Conservation (phyloP, 2,113 vertebrate genomes). For the Ivindomyrus marchei region DNA sequence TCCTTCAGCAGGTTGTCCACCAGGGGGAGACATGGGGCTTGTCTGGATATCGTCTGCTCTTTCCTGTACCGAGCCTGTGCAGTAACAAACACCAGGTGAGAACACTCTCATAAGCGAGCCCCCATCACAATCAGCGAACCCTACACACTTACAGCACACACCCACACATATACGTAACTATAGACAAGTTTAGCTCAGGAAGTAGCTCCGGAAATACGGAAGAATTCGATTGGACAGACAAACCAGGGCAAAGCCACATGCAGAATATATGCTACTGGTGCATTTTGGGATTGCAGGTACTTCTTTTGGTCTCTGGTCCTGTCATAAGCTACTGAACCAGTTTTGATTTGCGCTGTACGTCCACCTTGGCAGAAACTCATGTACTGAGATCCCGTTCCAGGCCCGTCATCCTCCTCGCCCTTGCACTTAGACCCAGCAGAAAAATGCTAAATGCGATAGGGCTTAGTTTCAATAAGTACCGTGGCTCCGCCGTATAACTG, state of each 20-base stretch:
- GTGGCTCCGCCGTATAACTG: background rate
- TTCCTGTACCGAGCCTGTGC: slow-evolving; percentile 79
- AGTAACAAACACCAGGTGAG: slow-evolving; percentile 10
- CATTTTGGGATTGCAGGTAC: background rate
- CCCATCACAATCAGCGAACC: background rate
- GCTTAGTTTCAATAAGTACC: background rate
- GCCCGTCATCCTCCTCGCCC: background rate
- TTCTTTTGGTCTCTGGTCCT: background rate
- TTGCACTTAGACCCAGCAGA: background rate
- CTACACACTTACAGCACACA: slow-evolving; percentile 27
- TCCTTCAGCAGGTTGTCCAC: slow-evolving; percentile 93
- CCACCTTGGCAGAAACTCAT: background rate
- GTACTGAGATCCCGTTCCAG: background rate
- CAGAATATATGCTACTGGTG: background rate
- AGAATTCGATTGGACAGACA: background rate
- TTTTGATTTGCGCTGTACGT: background rate
- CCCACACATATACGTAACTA: background rate
- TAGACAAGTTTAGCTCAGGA: slow-evolving; percentile 8
- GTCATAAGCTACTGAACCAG: background rate
- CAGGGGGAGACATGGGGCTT: slow-evolving; percentile 76
- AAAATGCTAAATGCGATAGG: background rate
- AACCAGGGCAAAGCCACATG: background rate
- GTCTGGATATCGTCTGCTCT: slow-evolving; percentile 71
- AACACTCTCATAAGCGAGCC: background rate
- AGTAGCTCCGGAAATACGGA: background rate